Evolutionary conservation across 2,113 vertebrate species (phyloP).

Genomic region (Charadrius vociferus): DNA sequence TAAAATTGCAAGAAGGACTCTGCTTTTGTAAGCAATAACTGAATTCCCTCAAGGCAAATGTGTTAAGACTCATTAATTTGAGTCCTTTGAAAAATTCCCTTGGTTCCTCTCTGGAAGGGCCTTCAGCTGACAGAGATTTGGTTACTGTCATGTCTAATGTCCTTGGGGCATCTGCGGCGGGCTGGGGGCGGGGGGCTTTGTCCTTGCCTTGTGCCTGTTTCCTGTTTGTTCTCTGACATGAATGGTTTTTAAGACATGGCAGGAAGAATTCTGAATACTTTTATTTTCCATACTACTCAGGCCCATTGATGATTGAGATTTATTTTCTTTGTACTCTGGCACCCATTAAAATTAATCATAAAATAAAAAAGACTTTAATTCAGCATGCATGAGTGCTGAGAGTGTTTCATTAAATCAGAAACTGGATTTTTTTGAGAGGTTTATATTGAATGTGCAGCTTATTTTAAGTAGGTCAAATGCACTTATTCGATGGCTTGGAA

Average conservation of each 20-base stretch:
- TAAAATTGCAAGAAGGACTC: slow-evolving; percentile 33
- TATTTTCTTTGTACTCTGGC: slow-evolving; percentile 54
- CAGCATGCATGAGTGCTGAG: neutral
- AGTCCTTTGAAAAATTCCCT: slow-evolving; percentile 61
- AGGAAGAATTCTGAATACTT: slow-evolving; percentile 46
- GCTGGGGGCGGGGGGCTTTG: slow-evolving; percentile 11
- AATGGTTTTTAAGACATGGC: slow-evolving; percentile 47
- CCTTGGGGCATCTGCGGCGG: slow-evolving; percentile 41
- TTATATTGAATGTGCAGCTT: slow-evolving; percentile 51
- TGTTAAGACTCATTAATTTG: slow-evolving; percentile 61
- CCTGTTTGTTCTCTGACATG: slow-evolving; percentile 56
- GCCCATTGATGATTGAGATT: slow-evolving; percentile 38
- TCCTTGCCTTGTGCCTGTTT: slow-evolving; percentile 62
- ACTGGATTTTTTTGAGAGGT: neutral
- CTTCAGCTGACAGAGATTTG: slow-evolving; percentile 59
- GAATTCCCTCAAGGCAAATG: slow-evolving; percentile 42
- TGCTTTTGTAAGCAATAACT: slow-evolving; percentile 64
- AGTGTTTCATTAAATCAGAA: slow-evolving; percentile 57
- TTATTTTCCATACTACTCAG: slow-evolving; percentile 37
- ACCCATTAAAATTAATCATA: slow-evolving; percentile 57
- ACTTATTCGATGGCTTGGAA: slow-evolving; percentile 28
- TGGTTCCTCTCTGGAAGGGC: slow-evolving; percentile 30
- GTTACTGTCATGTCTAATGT: slow-evolving; percentile 43
- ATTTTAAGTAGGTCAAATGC: slow-evolving; percentile 58
- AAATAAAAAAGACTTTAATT: slow-evolving; percentile 16